These are phyloP conservation scores for Leucophenga varia DNA, from an alignment of 1,140 invertebrate genomes.

Conservation along the genomic window DNA sequence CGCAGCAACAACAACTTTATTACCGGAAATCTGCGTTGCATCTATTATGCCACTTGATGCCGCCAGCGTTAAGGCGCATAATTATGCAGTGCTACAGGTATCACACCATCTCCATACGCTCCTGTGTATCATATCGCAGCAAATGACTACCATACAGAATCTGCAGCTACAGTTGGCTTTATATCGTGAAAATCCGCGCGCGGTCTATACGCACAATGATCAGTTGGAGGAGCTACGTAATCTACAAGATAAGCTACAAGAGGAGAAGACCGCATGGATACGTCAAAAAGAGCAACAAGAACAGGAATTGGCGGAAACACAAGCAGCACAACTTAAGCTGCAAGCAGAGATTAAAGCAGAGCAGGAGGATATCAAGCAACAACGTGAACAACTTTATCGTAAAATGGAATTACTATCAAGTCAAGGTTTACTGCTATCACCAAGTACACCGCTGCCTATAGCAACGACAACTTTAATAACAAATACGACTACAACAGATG, in stretches of 20 bases:
- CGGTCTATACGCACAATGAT: constrained; percentile 68
- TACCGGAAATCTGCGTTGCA: constrained; percentile 31
- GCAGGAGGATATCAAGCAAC: constrained; percentile 80
- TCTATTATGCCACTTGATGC: constrained; percentile 4
- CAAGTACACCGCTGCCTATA: constrained; percentile 54
- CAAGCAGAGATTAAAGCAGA: constrained; percentile 71
- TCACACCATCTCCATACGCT: constrained; percentile 82
- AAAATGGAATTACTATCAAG: constrained; percentile 76
- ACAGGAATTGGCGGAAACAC: constrained; percentile 68
- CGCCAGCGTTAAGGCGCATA: constrained; percentile 64
- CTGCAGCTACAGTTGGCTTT: constrained; percentile 68
- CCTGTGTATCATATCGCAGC: constrained; percentile 79
- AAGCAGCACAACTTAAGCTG: constrained; percentile 56
- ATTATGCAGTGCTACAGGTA: constrained; percentile 71
- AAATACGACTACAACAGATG: constrained; percentile 17
- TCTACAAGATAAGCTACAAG: constrained; percentile 73
- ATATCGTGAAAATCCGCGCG: constrained; percentile 58
- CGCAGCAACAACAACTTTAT: constrained; percentile 7
- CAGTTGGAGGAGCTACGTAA: constrained; percentile 74
- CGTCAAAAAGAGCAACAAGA: constrained; percentile 64
- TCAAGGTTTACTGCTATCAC: constrained; percentile 68
- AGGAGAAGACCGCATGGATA: constrained; percentile 78
- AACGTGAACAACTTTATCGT: constrained; percentile 82
- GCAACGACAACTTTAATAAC: constrained; percentile 8
- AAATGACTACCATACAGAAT: constrained; percentile 81